Evolutionary conservation across 2,797 vertebrate genomes (phyloP).

Genomic region (Esox lucius): DNA sequence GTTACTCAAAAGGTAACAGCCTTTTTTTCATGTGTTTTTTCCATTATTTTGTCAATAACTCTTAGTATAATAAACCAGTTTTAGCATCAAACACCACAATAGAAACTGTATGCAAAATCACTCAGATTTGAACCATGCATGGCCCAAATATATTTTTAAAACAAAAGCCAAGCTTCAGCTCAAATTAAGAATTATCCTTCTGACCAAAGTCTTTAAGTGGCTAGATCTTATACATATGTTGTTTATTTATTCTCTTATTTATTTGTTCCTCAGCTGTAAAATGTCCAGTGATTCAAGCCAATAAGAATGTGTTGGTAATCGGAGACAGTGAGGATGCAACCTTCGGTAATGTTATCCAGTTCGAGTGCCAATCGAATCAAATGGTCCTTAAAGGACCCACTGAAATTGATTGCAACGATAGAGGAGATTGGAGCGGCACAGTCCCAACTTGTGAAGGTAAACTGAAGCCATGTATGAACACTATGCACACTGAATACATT

Average conservation of each 20-base stretch:
- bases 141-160: too few relatives aligned
- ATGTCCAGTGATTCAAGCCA: constrained; percentile 46
- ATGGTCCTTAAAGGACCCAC: neutral
- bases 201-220: neutral
- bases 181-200: too few relatives aligned
- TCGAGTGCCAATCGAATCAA: constrained; percentile 46
- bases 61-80: too few relatives aligned
- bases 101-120: too few relatives aligned
- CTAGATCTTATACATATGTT: neutral
- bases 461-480: neutral
- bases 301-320: constrained; percentile 20
- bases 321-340: constrained; percentile 60
- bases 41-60: too few relatives aligned
- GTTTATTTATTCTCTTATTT: neutral
- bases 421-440: constrained; percentile 44
- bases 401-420: constrained; percentile 62
- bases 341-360: constrained; percentile 63
- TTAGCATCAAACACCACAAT: too few relatives aligned
- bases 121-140: too few relatives aligned
- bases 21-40: too few relatives aligned
- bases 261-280: constrained; percentile 43
- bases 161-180: too few relatives aligned
- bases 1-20: too few relatives aligned
- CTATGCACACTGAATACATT: neutral
- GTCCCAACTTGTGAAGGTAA: constrained; percentile 65